Evolutionary conservation across 2,888 invertebrate species (phyloP).

Genomic region (Volucella inanis): DNA sequence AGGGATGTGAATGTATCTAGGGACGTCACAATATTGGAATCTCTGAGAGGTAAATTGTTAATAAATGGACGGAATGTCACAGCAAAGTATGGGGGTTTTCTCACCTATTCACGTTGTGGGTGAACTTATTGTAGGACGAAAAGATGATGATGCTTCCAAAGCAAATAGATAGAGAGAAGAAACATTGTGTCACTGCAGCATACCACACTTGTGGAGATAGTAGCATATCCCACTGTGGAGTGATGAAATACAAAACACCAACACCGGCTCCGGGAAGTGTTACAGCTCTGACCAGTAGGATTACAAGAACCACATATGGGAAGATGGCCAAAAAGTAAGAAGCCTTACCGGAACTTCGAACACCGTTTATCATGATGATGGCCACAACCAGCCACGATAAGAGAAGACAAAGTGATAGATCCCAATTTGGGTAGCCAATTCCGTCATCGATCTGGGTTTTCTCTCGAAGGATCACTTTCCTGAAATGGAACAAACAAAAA

Average conservation of each 20-base stretch:
- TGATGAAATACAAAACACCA: conserved; percentile 87
- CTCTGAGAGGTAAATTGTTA: conserved; percentile 83
- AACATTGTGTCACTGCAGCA: conserved; percentile 86
- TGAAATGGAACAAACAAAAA: conserved; percentile 76
- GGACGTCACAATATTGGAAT: conserved; percentile 91
- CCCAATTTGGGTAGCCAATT: conserved; percentile 85
- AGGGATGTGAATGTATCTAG: conserved; percentile 92
- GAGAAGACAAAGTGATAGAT: conserved; percentile 84
- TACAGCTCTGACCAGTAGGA: conserved; percentile 85
- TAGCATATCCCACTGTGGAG: conserved; percentile 86
- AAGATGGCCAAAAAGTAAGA: conserved; percentile 89
- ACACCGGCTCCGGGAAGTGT: conserved; percentile 86
- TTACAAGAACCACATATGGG: conserved; percentile 86
- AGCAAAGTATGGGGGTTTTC: neutral
- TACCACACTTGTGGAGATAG: conserved; percentile 84
- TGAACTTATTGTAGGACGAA: conserved; percentile 86
- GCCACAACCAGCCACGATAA: conserved; percentile 85
- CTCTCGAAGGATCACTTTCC: conserved; percentile 84
- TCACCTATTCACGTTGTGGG: conserved; percentile 85
- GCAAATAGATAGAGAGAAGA: conserved; percentile 86
- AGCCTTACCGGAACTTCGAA: conserved; percentile 86
- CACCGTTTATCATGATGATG: conserved; percentile 84
- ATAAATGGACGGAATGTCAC: neutral
- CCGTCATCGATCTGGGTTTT: conserved; percentile 84
- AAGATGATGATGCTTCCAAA: conserved; percentile 87